Conservation (phyloP, 2,888 invertebrate genomes). For the Tryphoninae sp. region DNA sequence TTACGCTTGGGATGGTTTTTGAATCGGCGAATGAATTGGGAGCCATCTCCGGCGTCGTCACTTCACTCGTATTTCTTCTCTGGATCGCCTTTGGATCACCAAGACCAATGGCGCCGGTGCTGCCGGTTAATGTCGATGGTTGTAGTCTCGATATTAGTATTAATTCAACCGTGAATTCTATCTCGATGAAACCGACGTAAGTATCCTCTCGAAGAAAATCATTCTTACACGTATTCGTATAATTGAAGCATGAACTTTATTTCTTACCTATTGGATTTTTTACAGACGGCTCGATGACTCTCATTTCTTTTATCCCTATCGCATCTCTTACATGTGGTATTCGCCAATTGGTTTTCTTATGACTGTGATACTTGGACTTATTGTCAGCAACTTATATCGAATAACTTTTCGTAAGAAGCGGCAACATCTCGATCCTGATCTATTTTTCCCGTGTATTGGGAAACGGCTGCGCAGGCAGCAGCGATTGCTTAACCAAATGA, state of each 20-base stretch:
- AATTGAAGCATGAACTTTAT: background rate
- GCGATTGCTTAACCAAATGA: constrained; percentile 18
- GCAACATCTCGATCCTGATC: constrained; percentile 69
- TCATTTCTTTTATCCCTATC: constrained; percentile 74
- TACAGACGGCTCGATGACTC: constrained; percentile 64
- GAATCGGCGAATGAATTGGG: constrained; percentile 89
- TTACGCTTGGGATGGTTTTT: constrained; percentile 92
- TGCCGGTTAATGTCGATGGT: constrained; percentile 84
- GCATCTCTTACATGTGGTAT: constrained; percentile 90
- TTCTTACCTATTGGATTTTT: constrained; percentile 14
- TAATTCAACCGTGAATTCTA: constrained; percentile 13
- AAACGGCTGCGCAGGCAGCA: constrained; percentile 68
- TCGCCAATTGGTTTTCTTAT: constrained; percentile 89
- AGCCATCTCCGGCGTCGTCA: constrained; percentile 85
- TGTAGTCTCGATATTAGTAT: constrained; percentile 79
- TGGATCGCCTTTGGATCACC: constrained; percentile 94
- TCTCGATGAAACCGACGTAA: constrained; percentile 1
- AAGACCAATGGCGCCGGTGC: constrained; percentile 84
- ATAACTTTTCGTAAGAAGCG: constrained; percentile 44
- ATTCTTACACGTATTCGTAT: background rate
- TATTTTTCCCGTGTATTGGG: constrained; percentile 75
- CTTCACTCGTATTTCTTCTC: constrained; percentile 87
- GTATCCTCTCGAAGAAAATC: constrained; percentile 27
- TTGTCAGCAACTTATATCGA: constrained; percentile 80
- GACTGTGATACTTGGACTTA: constrained; percentile 87